Evolutionary conservation across 2,888 invertebrate genomes (phyloP), one percentile per base, ranked within the genome.

Genomic region (Acrobeloides nanus): DNA sequence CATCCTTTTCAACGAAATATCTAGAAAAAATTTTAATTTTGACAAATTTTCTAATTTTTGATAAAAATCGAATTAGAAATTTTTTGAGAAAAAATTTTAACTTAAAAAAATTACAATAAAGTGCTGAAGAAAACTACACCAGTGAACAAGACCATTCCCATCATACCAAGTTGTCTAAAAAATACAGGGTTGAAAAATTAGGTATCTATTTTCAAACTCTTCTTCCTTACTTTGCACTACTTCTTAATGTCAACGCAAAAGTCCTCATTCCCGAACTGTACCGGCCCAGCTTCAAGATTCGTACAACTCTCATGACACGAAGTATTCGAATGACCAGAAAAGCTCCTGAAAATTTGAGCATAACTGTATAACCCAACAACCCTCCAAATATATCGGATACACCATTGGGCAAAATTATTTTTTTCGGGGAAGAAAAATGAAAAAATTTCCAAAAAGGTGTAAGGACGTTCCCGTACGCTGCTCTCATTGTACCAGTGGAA

Each of bases 91-190:
- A n/a, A n/a, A n/a, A n/a, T n/a, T n/a, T n/a, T n/a, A n/a, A n/a
- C n/a, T n/a, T n/a, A n/a, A n/a, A n/a, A 49, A 67, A n/a, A n/a
- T 34, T 69, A 69, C 6, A 68, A 50, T 24, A 70, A 49, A 6
- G 69, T 69, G 23, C 62, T 61, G 55, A 69, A 69, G 56, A 69
- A 70, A 24, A 69, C 62, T 6, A 69, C 66, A 10, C 64, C 68
- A n/a, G 69, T 69, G 3, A 65, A 64, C 0, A 68, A 53, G 7
- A 68, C 53, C 57, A 55, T 51, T 3, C 46, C 60, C 62, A 62
- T 61, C 63, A 60, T 62, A 20, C 67, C 67, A 12, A 69, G 50
- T 39, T 68, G 68, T 20, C 62, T 53, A 23, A n/a, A n/a, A n/a
- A n/a, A n/a, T n/a, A n/a, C n/a, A n/a, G n/a, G n/a, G 62, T 61